Base-by-base conservation (phyloP, 2,797 vertebrate genomes). In the Micropoecilia bifurca region DNA sequence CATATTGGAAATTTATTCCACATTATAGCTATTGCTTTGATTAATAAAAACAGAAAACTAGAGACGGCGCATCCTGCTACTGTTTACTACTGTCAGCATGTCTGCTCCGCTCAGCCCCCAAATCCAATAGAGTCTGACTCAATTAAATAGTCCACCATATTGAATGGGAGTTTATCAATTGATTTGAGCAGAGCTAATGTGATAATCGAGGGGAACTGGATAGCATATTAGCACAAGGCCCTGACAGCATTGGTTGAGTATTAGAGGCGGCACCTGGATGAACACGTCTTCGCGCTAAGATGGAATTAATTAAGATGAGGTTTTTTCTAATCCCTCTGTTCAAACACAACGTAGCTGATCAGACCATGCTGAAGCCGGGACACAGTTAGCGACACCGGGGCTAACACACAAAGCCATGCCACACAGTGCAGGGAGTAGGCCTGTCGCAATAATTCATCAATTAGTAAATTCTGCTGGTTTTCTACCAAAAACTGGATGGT, bases 71-170 rank as follows among this genome's bases (percentile, higher is more conserved):
- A 93, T 95, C 95, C 95, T 95, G 96, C 95, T 93, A 94, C 94
- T 95, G 95, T 93, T 96, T 97, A 97, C 97, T 93, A 90, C 97
- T 97, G 97, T 98, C 97, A 98, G 97, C 97, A 97, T 95, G 96
- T 97, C 96, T 96, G 96, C 95, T 96, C 96, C 88, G 91, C 93
- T 90, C 92, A 91, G 92, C 89, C 95, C 96, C 94, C 96, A 97
- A 99, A 99, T 98, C 96, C 96, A 97, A 98, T 99, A 97, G 97
- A 97, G 97, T 97, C 97, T 98, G 97, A 98, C 97, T 99, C 97
- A 98, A 98, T 99, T 99, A 98, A 98, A 98, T 97, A 96, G 96
- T 97, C 97, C 96, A 96, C 95, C 96, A 97, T 95, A 95, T 97
- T 97, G 96, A 97, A 97, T 96, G 91, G 95, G 97, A 97, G 97